These are phyloP conservation scores for Python bivittatus DNA, from an alignment of 2,113 vertebrate species.

Conservation along the genomic window DNA sequence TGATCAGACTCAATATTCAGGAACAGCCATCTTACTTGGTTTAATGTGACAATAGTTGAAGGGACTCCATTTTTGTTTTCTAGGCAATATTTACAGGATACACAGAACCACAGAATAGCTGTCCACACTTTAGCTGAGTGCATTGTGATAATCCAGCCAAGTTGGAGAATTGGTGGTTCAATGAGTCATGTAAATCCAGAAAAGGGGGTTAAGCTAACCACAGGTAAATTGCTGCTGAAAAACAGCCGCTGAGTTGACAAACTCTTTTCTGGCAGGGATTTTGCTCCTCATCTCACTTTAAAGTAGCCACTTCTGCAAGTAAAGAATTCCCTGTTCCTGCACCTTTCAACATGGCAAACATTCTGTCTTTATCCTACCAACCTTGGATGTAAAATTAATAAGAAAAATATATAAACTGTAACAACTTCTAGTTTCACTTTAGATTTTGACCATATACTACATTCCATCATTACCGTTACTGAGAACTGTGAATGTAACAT, in stretches of 20 bases:
- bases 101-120: neutral
- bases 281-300: neutral
- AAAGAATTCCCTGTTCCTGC: neutral
- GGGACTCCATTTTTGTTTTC: neutral
- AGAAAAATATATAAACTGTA: neutral
- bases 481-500: neutral
- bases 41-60: neutral
- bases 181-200: neutral
- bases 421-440: neutral
- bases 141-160: neutral
- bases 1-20: neutral
- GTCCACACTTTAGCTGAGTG: neutral
- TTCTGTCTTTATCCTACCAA: neutral
- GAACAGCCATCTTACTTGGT: neutral
- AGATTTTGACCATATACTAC: neutral
- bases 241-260: neutral
- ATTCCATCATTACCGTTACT: neutral
- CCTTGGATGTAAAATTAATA: neutral
- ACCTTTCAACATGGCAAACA: neutral
- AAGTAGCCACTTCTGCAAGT: neutral
- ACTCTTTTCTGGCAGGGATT: neutral
- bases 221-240: neutral
- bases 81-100: neutral
- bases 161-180: neutral
- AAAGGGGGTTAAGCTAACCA: neutral